Percentiles rank a stretch among this genome's conserved stretches.
Conservation (phyloP, 2,113 vertebrate species). For the Thunnus maccoyii region DNA sequence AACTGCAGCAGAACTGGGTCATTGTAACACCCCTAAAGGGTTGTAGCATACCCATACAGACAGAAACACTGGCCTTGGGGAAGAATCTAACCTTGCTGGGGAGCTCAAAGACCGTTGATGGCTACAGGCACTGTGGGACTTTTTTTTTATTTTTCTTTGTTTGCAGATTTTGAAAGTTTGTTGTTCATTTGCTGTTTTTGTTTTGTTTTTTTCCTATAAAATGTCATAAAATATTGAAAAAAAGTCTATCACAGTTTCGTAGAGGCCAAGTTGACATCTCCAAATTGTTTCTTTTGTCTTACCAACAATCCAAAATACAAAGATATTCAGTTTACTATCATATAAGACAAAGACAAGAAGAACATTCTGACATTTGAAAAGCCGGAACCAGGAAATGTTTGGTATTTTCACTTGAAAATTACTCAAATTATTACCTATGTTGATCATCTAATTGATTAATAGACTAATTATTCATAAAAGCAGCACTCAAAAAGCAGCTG, state of each 20-base stretch:
- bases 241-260: background rate
- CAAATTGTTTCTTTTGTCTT: background rate
- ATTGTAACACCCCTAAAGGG: constrained; percentile 60
- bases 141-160: constrained; percentile 47
- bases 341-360: background rate
- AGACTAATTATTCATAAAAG: background rate
- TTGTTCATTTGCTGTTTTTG: constrained; percentile 22
- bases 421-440: background rate
- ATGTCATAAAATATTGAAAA: background rate
- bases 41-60: constrained; percentile 49
- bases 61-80: constrained; percentile 60
- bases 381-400: background rate
- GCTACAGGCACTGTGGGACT: constrained; percentile 72
- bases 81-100: constrained; percentile 48
- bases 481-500: background rate
- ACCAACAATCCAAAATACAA: background rate
- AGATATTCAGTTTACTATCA: background rate
- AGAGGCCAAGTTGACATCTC: background rate
- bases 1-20: constrained; percentile 80
- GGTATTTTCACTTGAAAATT: background rate
- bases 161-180: constrained; percentile 42
- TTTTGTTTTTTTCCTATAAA: background rate
- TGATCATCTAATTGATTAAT: background rate
- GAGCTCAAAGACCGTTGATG: constrained; percentile 78
- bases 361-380: background rate